phyloP scores from a whole-genome alignment of 2,888 invertebrate genomes.

The Neoaliturus tenellus region DNA sequence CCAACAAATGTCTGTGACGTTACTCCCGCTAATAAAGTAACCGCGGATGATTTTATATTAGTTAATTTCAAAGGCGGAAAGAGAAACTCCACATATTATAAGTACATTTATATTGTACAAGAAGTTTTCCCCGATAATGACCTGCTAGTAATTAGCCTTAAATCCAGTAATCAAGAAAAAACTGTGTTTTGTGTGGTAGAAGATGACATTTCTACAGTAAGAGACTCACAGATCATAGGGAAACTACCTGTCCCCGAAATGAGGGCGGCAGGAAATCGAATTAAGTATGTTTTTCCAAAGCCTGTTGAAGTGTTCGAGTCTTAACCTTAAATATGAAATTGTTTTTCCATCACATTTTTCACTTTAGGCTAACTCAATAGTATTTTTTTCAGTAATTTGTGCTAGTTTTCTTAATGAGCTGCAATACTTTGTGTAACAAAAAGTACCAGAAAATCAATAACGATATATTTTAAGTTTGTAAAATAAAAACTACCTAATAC shows the following conservation, averaged over 20 bases:
- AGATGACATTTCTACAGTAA: background rate
- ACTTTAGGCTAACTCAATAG: conserved; percentile 15
- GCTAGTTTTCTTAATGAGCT: conserved; percentile 18
- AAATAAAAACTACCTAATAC: conserved; percentile 13
- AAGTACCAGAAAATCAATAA: too few relatives aligned
- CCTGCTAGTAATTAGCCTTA: background rate
- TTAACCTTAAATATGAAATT: conserved; percentile 22
- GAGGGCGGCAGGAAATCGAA: conserved; percentile 10
- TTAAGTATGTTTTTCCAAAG: background rate
- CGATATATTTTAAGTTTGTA: conserved; percentile 10
- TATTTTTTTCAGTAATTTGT: background rate
- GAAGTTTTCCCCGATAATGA: background rate
- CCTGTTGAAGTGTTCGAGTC: background rate
- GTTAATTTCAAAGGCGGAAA: too few relatives aligned
- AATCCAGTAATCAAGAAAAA: too few relatives aligned
- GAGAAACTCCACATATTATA: too few relatives aligned
- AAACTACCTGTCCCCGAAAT: conserved; percentile 26
- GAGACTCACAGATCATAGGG: too few relatives aligned
- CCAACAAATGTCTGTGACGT: too few relatives aligned
- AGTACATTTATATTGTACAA: background rate
- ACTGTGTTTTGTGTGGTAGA: background rate
- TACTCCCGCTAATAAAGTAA: too few relatives aligned
- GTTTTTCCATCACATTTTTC: background rate
- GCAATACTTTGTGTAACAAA: conserved; percentile 7
- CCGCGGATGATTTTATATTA: too few relatives aligned